These are phyloP conservation scores for Gadus macrocephalus DNA, from an alignment of 2,113 vertebrate species.

Conservation along the genomic window DNA sequence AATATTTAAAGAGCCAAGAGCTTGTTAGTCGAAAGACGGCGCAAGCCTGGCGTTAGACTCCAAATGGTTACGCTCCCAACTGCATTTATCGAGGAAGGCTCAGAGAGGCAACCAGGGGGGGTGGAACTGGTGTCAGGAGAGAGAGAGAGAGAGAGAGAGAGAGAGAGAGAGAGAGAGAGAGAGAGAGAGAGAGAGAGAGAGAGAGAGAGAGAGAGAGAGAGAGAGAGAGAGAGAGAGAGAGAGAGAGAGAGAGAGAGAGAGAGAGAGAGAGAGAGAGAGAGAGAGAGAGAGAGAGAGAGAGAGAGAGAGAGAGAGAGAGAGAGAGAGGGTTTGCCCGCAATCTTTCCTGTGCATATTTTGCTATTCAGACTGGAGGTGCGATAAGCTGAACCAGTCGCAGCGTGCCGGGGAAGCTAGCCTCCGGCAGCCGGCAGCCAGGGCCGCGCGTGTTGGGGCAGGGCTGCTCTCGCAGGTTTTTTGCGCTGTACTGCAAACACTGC, in stretches of 20 bases:
- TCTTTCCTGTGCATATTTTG: conserved; percentile 38
- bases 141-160: not conserved
- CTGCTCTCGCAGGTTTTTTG: conserved; percentile 1
- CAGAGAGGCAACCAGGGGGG: no score
- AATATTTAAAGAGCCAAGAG: conserved; percentile 10
- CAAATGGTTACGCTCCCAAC: not conserved
- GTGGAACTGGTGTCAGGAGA: no score
- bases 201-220: no score
- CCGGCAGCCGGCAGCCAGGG: conserved; percentile 51
- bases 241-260: not conserved
- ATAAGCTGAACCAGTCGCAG: conserved; percentile 60
- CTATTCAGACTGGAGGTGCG: conserved; percentile 54
- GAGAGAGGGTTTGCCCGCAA: conserved; percentile 14
- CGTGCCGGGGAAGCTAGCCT: conserved; percentile 62
- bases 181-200: not conserved
- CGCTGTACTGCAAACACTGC: conserved; percentile 32
- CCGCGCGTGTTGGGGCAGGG: conserved; percentile 67
- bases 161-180: not conserved
- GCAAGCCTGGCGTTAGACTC: not conserved
- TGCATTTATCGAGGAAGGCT: no score
- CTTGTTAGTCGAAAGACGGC: conserved; percentile 5
- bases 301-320: not conserved
- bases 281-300: not conserved
- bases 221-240: not conserved
- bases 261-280: not conserved